Conservation (phyloP, 2,113 vertebrate species). For the Paradoxurus hermaphroditus region DNA sequence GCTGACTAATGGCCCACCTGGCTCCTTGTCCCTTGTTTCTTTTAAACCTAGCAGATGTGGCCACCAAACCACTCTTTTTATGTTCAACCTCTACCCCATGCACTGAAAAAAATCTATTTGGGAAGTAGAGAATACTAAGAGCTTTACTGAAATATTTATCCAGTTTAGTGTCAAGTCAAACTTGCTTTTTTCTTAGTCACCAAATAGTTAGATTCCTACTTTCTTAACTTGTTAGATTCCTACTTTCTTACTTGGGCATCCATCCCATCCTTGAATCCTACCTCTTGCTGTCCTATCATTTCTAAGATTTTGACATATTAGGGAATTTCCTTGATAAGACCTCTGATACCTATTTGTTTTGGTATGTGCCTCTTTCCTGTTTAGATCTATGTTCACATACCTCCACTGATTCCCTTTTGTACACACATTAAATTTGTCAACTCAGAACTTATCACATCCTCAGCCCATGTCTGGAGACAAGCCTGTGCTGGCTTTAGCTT, state of each 20-base stretch:
- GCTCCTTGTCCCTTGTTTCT: neutral
- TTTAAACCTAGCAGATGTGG: slow-evolving; percentile 33
- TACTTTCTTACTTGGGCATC: neutral
- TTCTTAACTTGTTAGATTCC: neutral
- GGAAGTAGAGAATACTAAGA: neutral
- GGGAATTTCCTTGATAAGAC: neutral
- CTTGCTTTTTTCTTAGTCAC: neutral
- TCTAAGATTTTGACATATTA: neutral
- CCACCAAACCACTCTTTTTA: neutral
- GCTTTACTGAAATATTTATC: neutral
- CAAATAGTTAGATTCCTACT: neutral
- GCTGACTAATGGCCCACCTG: neutral
- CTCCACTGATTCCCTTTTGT: neutral
- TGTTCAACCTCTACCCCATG: neutral
- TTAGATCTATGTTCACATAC: neutral
- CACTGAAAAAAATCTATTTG: neutral
- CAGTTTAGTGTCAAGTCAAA: neutral
- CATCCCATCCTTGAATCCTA: neutral
- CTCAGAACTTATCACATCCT: neutral
- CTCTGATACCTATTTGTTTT: neutral
- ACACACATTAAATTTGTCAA: neutral
- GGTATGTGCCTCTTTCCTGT: neutral
- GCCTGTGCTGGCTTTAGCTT: neutral
- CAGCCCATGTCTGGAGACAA: neutral
- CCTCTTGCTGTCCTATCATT: neutral